Evolutionary conservation across 1,140 invertebrate species (phyloP).

Genomic region (Solen grandis): DNA sequence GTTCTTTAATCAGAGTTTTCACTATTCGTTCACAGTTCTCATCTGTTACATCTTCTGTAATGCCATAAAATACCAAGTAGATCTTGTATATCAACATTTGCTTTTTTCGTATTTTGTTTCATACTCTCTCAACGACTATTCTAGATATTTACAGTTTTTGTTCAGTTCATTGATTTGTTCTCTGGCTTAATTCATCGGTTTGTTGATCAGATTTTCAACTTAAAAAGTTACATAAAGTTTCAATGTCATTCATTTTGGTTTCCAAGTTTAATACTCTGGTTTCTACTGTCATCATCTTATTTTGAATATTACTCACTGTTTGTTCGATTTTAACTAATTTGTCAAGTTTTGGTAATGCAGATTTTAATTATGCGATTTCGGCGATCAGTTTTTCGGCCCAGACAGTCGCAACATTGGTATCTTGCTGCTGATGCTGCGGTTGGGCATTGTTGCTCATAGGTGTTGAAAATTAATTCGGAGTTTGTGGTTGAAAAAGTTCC

Average conservation of each 20-base stretch:
- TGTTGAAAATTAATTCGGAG: too few relatives aligned
- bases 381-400: too few relatives aligned
- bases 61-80: constrained; percentile 15
- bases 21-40: constrained; percentile 4
- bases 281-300: too few relatives aligned
- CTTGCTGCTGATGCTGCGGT: too few relatives aligned
- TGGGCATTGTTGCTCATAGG: too few relatives aligned
- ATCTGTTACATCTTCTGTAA: not conserved
- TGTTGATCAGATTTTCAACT: not conserved
- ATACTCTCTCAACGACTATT: constrained; percentile 8
- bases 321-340: too few relatives aligned
- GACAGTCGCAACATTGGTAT: too few relatives aligned
- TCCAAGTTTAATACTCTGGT: not conserved
- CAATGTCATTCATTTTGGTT: not conserved
- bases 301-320: too few relatives aligned
- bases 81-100: too few relatives aligned
- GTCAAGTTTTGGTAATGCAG: too few relatives aligned
- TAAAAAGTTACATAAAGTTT: not conserved
- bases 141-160: not conserved
- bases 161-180: not conserved
- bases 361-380: too few relatives aligned
- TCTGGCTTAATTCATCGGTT: not conserved
- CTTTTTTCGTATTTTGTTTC: constrained; percentile 5
- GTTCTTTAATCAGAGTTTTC: not conserved
- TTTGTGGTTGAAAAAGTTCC: too few relatives aligned